Conservation (phyloP, 1,140 invertebrate genomes). For the Formica selysi region DNA sequence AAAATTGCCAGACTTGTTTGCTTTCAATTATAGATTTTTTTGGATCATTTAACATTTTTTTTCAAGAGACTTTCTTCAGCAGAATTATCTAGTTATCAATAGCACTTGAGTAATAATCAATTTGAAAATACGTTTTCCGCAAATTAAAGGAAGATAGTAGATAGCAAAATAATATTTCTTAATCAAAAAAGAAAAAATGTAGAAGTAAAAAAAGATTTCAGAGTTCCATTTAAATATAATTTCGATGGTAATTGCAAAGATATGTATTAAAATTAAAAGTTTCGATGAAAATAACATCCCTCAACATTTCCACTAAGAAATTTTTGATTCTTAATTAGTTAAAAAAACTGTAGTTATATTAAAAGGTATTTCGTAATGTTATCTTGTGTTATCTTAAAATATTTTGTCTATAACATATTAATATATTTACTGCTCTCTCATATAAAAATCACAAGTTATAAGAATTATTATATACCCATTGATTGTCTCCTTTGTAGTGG, state of each 20-base stretch:
- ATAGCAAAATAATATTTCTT: not conserved
- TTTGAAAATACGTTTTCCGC: not conserved
- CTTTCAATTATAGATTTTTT: constrained; percentile 14
- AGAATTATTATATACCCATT: constrained; percentile 87
- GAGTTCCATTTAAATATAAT: not conserved
- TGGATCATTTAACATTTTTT: not conserved
- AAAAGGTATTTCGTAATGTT: not conserved
- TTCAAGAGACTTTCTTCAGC: not conserved
- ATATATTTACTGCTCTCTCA: not conserved
- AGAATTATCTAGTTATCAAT: not conserved
- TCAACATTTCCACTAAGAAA: not conserved
- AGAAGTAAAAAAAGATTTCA: no score
- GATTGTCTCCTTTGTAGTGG: constrained; percentile 94
- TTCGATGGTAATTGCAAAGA: not conserved
- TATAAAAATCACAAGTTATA: not conserved
- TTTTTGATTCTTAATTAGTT: not conserved
- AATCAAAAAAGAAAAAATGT: not conserved
- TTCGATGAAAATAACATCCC: not conserved
- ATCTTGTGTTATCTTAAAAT: not conserved
- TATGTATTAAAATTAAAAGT: not conserved
- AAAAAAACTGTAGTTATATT: no score
- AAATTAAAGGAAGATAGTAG: not conserved
- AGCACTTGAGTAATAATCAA: not conserved
- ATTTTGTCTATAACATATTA: not conserved
- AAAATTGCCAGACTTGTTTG: not conserved